Conservation (phyloP, 2,113 vertebrate species). For the Plectropomus leopardus region DNA sequence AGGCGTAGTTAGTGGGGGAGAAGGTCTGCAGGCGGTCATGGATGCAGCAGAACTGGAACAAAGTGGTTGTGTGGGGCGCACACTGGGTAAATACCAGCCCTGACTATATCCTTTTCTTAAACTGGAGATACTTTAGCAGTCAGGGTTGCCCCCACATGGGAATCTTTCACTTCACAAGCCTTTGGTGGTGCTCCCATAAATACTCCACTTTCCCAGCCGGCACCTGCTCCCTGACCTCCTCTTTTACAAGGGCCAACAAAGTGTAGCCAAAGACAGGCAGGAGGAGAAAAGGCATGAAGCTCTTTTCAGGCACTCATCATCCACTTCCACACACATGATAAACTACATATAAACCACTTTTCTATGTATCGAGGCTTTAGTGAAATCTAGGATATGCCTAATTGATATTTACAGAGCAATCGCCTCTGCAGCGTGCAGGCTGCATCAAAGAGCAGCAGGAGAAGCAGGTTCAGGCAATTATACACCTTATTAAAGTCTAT, state of each 20-base stretch:
- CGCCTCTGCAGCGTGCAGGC: constrained; percentile 32
- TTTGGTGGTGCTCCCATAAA: constrained; percentile 45
- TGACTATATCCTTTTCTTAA: constrained; percentile 41
- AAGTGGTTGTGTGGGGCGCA: constrained; percentile 22
- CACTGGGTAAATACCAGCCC: constrained; percentile 47
- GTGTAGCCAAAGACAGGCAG: background rate
- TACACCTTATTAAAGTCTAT: constrained; percentile 64
- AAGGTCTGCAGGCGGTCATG: constrained; percentile 4
- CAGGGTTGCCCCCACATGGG: constrained; percentile 25
- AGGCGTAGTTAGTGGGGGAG: background rate
- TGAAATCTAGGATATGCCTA: constrained; percentile 40
- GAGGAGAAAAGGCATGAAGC: background rate
- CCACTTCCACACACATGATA: background rate
- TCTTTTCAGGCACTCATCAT: background rate
- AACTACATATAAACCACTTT: background rate
- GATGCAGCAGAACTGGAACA: constrained; percentile 23
- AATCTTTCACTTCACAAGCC: constrained; percentile 48
- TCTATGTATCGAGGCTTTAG: constrained; percentile 3
- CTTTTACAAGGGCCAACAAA: constrained; percentile 35
- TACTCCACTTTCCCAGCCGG: constrained; percentile 47
- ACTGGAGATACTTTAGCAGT: constrained; percentile 43
- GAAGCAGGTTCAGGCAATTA: constrained; percentile 50
- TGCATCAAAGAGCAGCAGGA: constrained; percentile 54
- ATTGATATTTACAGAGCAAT: constrained; percentile 60
- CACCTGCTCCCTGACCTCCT: constrained; percentile 67